phyloP scores from a whole-genome alignment of 2,888 invertebrate species.

The Acrocera orbiculus region DNA sequence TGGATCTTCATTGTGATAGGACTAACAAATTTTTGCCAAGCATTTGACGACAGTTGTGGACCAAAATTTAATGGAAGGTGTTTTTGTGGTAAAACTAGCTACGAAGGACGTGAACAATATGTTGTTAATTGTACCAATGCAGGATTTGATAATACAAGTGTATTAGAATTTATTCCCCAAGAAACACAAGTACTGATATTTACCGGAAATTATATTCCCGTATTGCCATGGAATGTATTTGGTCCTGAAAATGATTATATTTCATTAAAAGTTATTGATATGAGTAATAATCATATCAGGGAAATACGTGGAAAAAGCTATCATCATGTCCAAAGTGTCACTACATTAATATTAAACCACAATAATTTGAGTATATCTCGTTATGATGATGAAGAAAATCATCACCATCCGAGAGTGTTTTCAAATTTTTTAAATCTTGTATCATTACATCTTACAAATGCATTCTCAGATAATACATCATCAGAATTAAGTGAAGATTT shows the following conservation, averaged over 20 bases:
- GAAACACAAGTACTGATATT: slow-evolving; percentile 53
- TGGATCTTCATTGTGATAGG: too few relatives aligned
- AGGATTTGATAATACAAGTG: slow-evolving; percentile 38
- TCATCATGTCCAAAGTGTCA: slow-evolving; percentile 51
- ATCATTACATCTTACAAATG: slow-evolving; percentile 53
- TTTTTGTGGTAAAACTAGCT: slow-evolving; percentile 36
- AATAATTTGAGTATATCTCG: slow-evolving; percentile 47
- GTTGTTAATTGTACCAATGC: slow-evolving; percentile 55
- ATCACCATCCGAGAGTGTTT: slow-evolving; percentile 48
- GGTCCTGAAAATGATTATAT: slow-evolving; percentile 41
- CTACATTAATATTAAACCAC: slow-evolving; percentile 49
- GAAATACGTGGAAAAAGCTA: slow-evolving; percentile 57
- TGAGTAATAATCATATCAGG: slow-evolving; percentile 53
- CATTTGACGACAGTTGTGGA: slow-evolving; percentile 23
- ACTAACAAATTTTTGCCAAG: too few relatives aligned
- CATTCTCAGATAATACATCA: slow-evolving; percentile 47
- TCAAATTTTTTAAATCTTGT: slow-evolving; percentile 51
- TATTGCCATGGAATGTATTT: slow-evolving; percentile 52
- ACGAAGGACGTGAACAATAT: slow-evolving; percentile 35
- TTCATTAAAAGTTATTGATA: slow-evolving; percentile 45
- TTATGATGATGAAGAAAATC: slow-evolving; percentile 35
- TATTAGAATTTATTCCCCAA: slow-evolving; percentile 43
- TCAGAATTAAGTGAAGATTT: slow-evolving; percentile 44
- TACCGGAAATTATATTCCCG: slow-evolving; percentile 46
- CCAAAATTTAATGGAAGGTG: slow-evolving; percentile 35